These are phyloP conservation scores for Furcifer pardalis DNA, from an alignment of 2,797 vertebrate species.

Conservation along the genomic window DNA sequence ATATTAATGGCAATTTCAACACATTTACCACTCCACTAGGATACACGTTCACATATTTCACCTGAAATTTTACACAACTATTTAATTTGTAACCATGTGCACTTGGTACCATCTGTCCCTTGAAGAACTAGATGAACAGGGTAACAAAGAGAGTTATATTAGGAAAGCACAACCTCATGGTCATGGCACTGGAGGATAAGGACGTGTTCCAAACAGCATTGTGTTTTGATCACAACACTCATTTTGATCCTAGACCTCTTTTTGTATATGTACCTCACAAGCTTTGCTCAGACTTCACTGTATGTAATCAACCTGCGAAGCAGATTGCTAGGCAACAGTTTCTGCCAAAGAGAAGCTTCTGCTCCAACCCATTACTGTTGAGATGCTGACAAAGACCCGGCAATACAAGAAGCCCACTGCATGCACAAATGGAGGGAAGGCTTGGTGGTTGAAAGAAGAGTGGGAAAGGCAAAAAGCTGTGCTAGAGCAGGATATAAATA, in stretches of 20 bases:
- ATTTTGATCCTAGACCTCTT: constrained; percentile 32
- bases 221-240: constrained; percentile 31
- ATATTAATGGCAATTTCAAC: neutral
- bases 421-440: constrained; percentile 26
- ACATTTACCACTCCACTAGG: neutral
- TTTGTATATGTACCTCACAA: constrained; percentile 14
- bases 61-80: neutral
- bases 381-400: constrained; percentile 23
- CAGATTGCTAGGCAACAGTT: constrained; percentile 72
- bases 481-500: neutral
- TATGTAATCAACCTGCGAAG: constrained; percentile 56
- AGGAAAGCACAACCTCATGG: neutral
- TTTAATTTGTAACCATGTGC: neutral
- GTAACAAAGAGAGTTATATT: neutral
- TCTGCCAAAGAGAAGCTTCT: constrained; percentile 53
- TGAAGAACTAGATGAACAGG: neutral
- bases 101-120: constrained; percentile 3
- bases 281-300: constrained; percentile 53
- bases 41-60: neutral
- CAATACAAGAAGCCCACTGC: constrained; percentile 8
- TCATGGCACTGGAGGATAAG: neutral
- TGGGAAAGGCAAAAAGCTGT: constrained; percentile 19
- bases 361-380: constrained; percentile 24
- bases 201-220: neutral
- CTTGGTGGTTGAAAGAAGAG: constrained; percentile 7